phyloP scores from a whole-genome alignment of 2,888 invertebrate species.

The Pimpla rufipes region DNA sequence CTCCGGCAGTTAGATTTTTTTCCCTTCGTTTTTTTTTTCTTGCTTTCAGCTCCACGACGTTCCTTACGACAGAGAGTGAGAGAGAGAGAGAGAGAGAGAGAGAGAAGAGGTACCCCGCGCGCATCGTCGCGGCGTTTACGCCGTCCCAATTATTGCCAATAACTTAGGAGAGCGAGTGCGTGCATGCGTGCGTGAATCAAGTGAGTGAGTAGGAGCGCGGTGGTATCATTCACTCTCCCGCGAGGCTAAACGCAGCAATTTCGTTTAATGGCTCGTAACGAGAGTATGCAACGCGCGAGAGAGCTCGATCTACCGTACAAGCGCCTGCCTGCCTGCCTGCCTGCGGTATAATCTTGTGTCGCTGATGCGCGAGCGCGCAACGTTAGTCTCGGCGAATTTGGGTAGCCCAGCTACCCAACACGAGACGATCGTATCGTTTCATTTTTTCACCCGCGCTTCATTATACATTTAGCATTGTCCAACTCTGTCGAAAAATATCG shows the following conservation, averaged over 20 bases:
- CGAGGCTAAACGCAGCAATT: slow-evolving; percentile 71
- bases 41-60: background rate
- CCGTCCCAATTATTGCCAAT: slow-evolving; percentile 44
- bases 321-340: no score
- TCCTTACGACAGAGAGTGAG: slow-evolving; percentile 11
- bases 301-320: slow-evolving; percentile 54
- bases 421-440: slow-evolving; percentile 32
- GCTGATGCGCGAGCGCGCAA: background rate
- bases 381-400: slow-evolving; percentile 16
- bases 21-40: background rate
- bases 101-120: slow-evolving; percentile 15
- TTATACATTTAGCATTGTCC: slow-evolving; percentile 42
- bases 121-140: slow-evolving; percentile 30
- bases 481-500: no score
- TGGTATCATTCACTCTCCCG: slow-evolving; percentile 67
- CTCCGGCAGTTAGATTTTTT: background rate
- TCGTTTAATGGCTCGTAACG: slow-evolving; percentile 70
- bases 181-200: slow-evolving; percentile 14
- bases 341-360: background rate
- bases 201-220: slow-evolving; percentile 48
- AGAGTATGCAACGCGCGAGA: slow-evolving; percentile 57
- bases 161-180: slow-evolving; percentile 39
- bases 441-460: slow-evolving; percentile 43
- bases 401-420: slow-evolving; percentile 7
- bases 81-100: no score